Conservation (phyloP, 2,113 vertebrate species). For the Donacobius atricapilla region DNA sequence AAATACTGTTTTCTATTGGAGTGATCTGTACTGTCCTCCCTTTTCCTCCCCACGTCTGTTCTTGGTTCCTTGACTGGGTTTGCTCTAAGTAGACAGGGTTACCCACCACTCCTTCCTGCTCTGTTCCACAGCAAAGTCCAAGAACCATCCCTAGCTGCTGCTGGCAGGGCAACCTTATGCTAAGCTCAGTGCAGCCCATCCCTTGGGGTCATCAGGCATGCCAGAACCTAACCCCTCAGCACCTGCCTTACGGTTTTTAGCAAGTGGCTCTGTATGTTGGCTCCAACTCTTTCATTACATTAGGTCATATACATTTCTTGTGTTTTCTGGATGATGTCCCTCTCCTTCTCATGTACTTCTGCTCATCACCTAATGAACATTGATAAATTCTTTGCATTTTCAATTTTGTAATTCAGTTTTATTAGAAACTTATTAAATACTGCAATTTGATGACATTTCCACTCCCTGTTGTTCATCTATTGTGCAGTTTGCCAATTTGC, state of each 20-base stretch:
- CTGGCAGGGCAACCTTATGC: background rate
- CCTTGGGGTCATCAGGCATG: background rate
- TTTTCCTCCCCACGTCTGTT: rapidly evolving
- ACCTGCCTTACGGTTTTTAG: background rate
- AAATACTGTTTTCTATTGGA: background rate
- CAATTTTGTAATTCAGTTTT: background rate
- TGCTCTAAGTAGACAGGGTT: background rate
- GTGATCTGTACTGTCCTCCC: background rate
- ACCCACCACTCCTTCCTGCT: background rate
- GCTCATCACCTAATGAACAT: background rate
- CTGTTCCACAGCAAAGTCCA: background rate
- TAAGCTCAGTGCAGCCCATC: background rate
- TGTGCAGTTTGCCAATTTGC: background rate
- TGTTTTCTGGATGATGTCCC: background rate
- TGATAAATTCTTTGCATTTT: background rate
- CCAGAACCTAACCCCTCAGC: background rate
- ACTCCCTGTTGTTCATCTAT: background rate
- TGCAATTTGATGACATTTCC: background rate
- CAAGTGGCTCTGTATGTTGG: background rate
- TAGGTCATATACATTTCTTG: background rate
- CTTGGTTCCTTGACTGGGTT: background rate
- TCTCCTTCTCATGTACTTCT: background rate
- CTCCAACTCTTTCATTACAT: background rate
- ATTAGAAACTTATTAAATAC: background rate
- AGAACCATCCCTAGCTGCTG: background rate